Base-by-base conservation (phyloP, 2,113 vertebrate species). In the Gymnobelideus leadbeateri region DNA sequence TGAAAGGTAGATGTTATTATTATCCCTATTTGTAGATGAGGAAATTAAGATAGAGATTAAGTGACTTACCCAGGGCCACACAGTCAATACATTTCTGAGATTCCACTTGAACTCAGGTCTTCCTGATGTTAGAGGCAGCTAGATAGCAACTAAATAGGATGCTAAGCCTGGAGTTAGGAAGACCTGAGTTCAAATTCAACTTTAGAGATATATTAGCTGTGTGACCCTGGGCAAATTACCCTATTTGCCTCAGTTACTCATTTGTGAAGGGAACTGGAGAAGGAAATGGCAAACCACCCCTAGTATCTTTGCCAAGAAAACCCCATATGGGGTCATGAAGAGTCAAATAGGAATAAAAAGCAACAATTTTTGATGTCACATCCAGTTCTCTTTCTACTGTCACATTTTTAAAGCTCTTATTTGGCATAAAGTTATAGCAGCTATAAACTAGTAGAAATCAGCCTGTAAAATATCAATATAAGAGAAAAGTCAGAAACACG, bases 401-500 rank as follows among this genome's bases (percentile, higher is more conserved):
- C 37, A 77, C 61, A 19, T 54, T 46, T 93, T 53, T 10, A 53
- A 94, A 94, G 11, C 10, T 91, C 90, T 53, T 77, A 9, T 92
- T 55, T 91, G 47, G 57, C 89, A 25, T 51, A 37, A 2, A 94
- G 90, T 84, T 84, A 95, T 90, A 61, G 9, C 47, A 93, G 28
- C 84, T 92, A 10, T 46, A 93, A 37, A 28, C 77, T 51, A 46
- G 46, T 50, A 28, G 50, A 54, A 92, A 89, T 52, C 51, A 93
- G 90, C 54, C 92, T 95, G 49, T 84, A 57, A 68, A 89, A 28
- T 90, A 5, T 84, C 89, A 94, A 94, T 89, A 92, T 90, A 51
- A 61, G 52, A 23, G 53, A 94, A n/a, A 47, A 91, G 51, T 24
- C 23, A 91, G 51, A 0, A 84, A 10, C 47, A 12, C 92, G 53